Base-by-base conservation (phyloP, 1,140 invertebrate genomes). In the Aphelenchoides besseyi region DNA sequence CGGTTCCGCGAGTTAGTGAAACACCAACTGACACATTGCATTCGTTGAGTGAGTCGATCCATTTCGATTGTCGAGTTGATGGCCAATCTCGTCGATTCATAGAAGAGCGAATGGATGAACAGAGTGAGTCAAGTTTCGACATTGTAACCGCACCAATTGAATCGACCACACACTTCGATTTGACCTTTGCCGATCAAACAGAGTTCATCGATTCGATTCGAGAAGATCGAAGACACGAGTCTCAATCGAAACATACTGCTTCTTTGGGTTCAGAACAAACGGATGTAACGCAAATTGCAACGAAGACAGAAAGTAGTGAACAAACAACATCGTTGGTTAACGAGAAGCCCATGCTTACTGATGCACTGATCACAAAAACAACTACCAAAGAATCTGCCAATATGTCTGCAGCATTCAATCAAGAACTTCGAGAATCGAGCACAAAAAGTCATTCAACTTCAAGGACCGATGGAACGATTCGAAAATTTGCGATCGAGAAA, bases 11-110 rank as follows among this genome's bases (percentile, higher is more conserved):
- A n/a, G 36, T 66, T 23, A 66, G 63, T 32, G 63, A 66, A 8
- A 66, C 32, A 29, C 63, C 63, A 1, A 66, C 63, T 8, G 63
- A 66, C 30, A 23, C 36, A 16, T 66, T 33, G 5, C 55, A 59
- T 8, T 8, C 5, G 5, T 16, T 59, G 12, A 59, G 55, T 33
- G 55, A 59, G 18, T 59, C 55, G 5, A 12, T 59, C 18, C 55
- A 59, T 8, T 8, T 59, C 5, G 55, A 59, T 59, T 28, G 5
- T 5, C 55, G 55, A 5, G 18, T 59, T 28, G 55, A 59, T 12
- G 18, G 55, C 18, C 55, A 5, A 23, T 33, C 5, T 5, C 5
- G 55, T 8, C 5, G 55, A 33, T 8, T 59, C 12, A 59, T 59
- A 8, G 55, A 59, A 8, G 55, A 59, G 18, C 5, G 18, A 33